These are phyloP conservation scores for Drosophila burlai DNA, from an alignment of 1,140 invertebrate genomes.

Conservation along the genomic window DNA sequence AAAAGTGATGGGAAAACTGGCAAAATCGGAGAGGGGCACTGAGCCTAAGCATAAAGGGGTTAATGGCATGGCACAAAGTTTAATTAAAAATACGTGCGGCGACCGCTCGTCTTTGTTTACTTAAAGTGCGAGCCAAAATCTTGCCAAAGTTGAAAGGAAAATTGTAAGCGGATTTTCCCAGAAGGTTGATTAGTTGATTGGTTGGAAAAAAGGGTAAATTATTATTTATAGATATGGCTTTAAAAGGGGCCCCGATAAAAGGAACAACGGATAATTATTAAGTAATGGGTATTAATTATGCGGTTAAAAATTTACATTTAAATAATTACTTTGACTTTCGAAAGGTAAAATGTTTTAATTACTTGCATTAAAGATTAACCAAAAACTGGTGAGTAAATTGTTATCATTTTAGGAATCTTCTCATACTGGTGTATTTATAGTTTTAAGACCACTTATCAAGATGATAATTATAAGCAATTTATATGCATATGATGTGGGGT, in stretches of 20 bases:
- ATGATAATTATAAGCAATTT: neutral
- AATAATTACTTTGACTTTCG: neutral
- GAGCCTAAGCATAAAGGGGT: constrained; percentile 43
- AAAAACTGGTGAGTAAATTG: neutral
- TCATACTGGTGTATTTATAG: neutral
- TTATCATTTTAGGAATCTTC: neutral
- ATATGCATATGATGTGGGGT: neutral
- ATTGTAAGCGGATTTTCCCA: constrained; percentile 29
- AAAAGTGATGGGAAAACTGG: neutral
- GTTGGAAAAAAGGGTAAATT: constrained; percentile 5
- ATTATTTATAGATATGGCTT: constrained; percentile 16
- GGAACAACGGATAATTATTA: neutral
- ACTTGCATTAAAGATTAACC: neutral
- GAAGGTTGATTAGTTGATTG: constrained; percentile 44
- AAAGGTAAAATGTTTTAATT: neutral
- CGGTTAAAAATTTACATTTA: neutral
- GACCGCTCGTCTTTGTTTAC: constrained; percentile 25
- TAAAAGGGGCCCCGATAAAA: neutral
- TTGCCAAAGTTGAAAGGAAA: constrained; percentile 45
- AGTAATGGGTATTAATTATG: neutral
- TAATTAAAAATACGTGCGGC: constrained; percentile 71
- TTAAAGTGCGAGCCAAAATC: constrained; percentile 56
- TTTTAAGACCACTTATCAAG: too few relatives aligned
- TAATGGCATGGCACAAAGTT: constrained; percentile 69
- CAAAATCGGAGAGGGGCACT: constrained; percentile 9